A percentile compares a stretch with the other conserved stretches of the same genome.
Conservation (phyloP, 1,140 invertebrate species). For the Heliconius melpomene region DNA sequence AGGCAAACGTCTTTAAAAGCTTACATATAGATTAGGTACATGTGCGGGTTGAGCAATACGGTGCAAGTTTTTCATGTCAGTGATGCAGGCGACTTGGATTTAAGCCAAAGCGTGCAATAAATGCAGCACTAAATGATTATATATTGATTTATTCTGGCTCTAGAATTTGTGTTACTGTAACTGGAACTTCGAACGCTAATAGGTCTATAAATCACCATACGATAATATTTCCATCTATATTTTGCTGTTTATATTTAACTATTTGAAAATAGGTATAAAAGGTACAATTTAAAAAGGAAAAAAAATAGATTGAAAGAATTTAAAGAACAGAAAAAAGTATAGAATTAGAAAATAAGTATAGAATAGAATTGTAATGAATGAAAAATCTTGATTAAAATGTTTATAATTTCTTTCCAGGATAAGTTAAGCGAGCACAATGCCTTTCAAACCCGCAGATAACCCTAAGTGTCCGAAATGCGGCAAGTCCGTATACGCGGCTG, state of each 20-base stretch:
- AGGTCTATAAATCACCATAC: background rate
- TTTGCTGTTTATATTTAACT: background rate
- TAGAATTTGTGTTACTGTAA: conserved; percentile 35
- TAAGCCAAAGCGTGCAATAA: conserved; percentile 66
- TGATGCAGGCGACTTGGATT: conserved; percentile 73
- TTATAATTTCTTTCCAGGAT: conserved; percentile 80
- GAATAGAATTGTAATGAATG: background rate
- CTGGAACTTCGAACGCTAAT: conserved; percentile 18
- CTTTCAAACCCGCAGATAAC: conserved; percentile 97
- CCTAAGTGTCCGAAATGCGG: conserved; percentile 99
- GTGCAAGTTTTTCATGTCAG: conserved; percentile 66
- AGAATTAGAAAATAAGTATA: too few relatives aligned
- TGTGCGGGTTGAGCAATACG: conserved; percentile 67
- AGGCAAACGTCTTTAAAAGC: conserved; percentile 52
- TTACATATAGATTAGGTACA: conserved; percentile 52
- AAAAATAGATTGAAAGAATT: too few relatives aligned
- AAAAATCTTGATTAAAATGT: background rate
- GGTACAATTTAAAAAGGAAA: background rate
- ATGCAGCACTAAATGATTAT: conserved; percentile 62
- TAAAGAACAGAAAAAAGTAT: too few relatives aligned
- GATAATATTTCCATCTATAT: background rate
- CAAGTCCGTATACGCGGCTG: conserved; percentile 99
- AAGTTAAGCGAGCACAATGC: conserved; percentile 90
- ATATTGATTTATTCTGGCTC: conserved; percentile 48
- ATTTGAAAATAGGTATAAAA: background rate